Evolutionary conservation across 1,140 invertebrate genomes (phyloP).

Genomic region (Tyrophagus putrescentiae): DNA sequence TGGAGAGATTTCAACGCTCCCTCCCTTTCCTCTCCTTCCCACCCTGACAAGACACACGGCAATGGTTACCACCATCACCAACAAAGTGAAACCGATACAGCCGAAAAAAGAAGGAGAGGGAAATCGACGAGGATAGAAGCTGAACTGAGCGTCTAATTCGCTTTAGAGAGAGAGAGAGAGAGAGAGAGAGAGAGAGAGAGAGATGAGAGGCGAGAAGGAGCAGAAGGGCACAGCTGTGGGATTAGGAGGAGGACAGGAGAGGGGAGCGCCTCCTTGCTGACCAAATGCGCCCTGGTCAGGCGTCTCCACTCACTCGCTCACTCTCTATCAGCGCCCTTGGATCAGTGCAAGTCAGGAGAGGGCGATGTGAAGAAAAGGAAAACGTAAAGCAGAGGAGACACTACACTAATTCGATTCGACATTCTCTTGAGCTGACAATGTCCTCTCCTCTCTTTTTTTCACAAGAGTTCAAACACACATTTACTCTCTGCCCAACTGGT

Average conservation of each 20-base stretch:
- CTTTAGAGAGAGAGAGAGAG: background rate
- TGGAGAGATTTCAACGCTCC: constrained; percentile 1
- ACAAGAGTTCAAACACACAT: too few relatives aligned
- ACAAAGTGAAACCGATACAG: too few relatives aligned
- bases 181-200: background rate
- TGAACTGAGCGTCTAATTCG: background rate
- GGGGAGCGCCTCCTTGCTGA: background rate
- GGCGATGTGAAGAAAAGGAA: background rate
- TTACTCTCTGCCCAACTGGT: background rate
- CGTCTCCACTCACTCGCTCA: background rate
- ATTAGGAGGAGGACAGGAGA: background rate
- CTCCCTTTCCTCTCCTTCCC: too few relatives aligned
- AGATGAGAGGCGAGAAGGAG: background rate
- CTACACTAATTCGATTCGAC: background rate
- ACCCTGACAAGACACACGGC: too few relatives aligned
- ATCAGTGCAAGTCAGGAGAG: background rate
- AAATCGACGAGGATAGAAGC: background rate
- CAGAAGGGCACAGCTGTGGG: constrained; percentile 10
- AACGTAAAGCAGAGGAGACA: background rate
- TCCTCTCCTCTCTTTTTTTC: too few relatives aligned
- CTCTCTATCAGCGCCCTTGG: background rate
- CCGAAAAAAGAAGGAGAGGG: background rate
- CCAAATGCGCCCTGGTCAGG: constrained; percentile 6
- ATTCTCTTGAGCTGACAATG: too few relatives aligned
- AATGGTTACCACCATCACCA: too few relatives aligned